Base-by-base conservation (phyloP, 2,888 invertebrate species). In the Mesopsocus fuscifrons region DNA sequence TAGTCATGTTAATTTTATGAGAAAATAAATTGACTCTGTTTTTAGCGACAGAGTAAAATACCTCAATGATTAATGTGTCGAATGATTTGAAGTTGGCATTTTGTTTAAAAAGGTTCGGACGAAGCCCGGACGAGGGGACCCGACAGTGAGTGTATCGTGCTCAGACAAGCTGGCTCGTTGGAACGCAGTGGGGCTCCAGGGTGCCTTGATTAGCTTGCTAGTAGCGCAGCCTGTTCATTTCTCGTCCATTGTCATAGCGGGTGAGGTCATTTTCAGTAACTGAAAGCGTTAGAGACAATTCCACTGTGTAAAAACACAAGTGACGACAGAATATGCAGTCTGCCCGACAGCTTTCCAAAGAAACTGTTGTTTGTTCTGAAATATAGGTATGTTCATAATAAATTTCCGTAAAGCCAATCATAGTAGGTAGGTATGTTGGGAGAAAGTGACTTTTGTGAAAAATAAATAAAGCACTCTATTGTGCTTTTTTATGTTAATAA, bases 101-200 rank as follows among this genome's bases (percentile, higher is more conserved):
- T 34, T 13, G n/a, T n/a, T n/a, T n/a, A n/a, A n/a, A n/a, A 50
- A 47, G 46, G 54, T 65, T 18, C 55, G 70, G 41, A 67, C 63
- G 2, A 71, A 71, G 52, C 70, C 70, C 9, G 76, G 75, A 0
- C 68, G 89, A 54, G 94, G 94, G 0, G 80, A 85, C 56, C 75
- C 76, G 40, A 92, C 94, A 1, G 58, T 83, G 33, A 89, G 89
- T 8, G 74, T 92, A 52, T 89, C 89, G 0, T 95, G 94, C 59
- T 92, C 89, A 59, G 94, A 95, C 61, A 95, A 95, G 67, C 64
- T 95, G 11, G 75, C 88, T 2, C 76, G 77, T 53, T 95, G 94
- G 94, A 76, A 80, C 55, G 65, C 81, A 46, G 56, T 88, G 23
- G 92, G 94, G 0, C 57, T 87, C 20, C 91, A 85, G 49, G 55